phyloP scores from a whole-genome alignment of 2,888 invertebrate genomes.

The Nemoura dubitans region DNA sequence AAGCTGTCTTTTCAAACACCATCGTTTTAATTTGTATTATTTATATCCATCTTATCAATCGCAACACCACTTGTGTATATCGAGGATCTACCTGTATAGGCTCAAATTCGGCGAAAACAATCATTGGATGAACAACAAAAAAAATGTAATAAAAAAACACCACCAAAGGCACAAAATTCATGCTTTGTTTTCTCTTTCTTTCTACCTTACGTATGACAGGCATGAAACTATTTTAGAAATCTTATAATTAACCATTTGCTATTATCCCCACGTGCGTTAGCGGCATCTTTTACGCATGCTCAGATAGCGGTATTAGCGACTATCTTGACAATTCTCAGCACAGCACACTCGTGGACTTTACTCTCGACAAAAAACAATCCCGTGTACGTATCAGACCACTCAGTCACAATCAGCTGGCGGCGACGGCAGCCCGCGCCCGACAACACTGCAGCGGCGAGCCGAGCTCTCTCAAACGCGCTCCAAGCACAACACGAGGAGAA shows the following conservation, averaged over 20 bases:
- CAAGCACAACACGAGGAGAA: background rate
- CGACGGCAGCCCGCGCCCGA: too few species aligned
- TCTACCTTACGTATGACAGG: background rate
- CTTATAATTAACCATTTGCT: background rate
- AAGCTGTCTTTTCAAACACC: background rate
- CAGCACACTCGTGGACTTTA: too few species aligned
- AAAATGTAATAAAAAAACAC: constrained; percentile 44
- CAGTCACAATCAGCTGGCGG: background rate
- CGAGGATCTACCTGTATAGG: background rate
- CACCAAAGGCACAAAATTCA: constrained; percentile 45
- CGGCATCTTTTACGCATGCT: background rate
- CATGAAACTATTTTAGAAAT: too few species aligned
- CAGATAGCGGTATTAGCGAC: background rate
- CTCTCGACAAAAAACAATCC: background rate
- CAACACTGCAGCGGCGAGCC: too few species aligned
- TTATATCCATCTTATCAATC: constrained; percentile 1
- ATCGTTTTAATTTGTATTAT: constrained; percentile 15
- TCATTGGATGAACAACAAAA: background rate
- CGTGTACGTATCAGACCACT: background rate
- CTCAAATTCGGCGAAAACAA: background rate
- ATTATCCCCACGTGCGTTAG: background rate
- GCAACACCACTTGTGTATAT: background rate
- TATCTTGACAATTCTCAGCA: background rate
- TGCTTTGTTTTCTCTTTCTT: constrained; percentile 24
- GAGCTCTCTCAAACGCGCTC: too few species aligned